Evolutionary conservation across 2,888 invertebrate species (phyloP), one percentile per base, ranked within the genome.

Genomic region (Eupithecia exiguata): DNA sequence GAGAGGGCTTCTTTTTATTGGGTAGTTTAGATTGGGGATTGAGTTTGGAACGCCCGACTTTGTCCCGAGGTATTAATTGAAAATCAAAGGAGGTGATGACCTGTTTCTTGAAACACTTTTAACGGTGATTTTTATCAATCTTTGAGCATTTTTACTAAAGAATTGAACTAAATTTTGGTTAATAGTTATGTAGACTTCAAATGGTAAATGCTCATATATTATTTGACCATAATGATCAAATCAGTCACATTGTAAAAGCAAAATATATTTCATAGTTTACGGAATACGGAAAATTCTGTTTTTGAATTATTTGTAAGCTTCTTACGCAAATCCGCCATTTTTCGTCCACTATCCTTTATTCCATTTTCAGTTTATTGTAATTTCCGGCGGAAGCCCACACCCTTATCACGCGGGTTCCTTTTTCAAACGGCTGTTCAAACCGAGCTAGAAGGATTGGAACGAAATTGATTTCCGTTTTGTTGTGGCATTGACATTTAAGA

Each of bases 1-100:
- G 71, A 69, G 72, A 67, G 74, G 43, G 67, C 53, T 69, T 69
- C 67, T 70, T 73, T 74, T 78, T 80, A 78, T 77, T 78, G 70
- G 70, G 65, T 67, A 63, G 61, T 72, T 72, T 72, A 74, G 21
- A 66, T 66, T 61, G 38, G 65, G 65, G 25, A 38, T 65, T 38
- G 40, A 68, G 66, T 12, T 68, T 21, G 38, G 36, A 36, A 65
- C 36, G 65, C 49, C 49, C 49, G 67, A 25, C 67, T 40, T 46
- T 30, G 46, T 40, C 25, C 40, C 5, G 25, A 21, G 35, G 14
- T 21, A 66, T n/a, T 66, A 38, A 65, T 65, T 65, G 63, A 3
- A 63, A 63, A 63, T 63, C 30, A 5, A 36, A 58, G 25, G 25
- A 25, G 58, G 58, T 58, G 58, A 58, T 58, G 58, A 58, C 58